Base-by-base conservation (phyloP, 1,140 invertebrate species). In the Ditylenchus dipsaci region DNA sequence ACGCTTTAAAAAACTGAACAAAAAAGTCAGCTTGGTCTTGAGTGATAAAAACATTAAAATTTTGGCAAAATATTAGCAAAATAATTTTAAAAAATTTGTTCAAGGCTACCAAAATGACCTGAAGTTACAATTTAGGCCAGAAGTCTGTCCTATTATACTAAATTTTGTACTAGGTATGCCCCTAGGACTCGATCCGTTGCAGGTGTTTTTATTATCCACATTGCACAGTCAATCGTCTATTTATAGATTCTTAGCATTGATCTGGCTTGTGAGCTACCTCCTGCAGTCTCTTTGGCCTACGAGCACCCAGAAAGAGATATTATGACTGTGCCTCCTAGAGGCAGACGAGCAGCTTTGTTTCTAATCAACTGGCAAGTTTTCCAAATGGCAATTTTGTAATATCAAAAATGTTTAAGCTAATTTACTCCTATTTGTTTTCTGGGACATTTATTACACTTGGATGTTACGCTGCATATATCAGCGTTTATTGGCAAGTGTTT, bases 281-380 rank as follows among this genome's bases (percentile, higher is more conserved):
- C 85, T 0, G 84, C 85, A 68, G 85, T 86, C 76, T 85, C 86
- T 13, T 79, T 86, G 38, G 85, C 85, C 42, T 86, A 86, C 68
- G 71, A 85, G 85, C 81, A 75, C 45, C 69, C 69, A 30, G 69
- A 71, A 66, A 58, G 67, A 65, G 21, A n/a, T 57, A 82, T 84
- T 27, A 84, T 85, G 76, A 79, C 76, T 45, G 43, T 71, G 15
- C 75, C 76, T 17, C 76, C 76, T 1, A 57, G 76, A 1, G 57
- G 59, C 33, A 26, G 53, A 38, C 70, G 67, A 29, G 62, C 75
- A 23, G 62, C 69, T 23, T 78, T 33, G 78, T 80, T 13, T 71
- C 72, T 30, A 74, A 76, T 38, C 29, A 61, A 53, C 33, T 76
- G 15, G 33, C 33, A 38, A 38, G 33, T 38, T 38, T 38, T 38